Evolutionary conservation across 2,888 invertebrate species (phyloP), one percentile per base, ranked within the genome.

Genomic region (Drosophila mimetica): DNA sequence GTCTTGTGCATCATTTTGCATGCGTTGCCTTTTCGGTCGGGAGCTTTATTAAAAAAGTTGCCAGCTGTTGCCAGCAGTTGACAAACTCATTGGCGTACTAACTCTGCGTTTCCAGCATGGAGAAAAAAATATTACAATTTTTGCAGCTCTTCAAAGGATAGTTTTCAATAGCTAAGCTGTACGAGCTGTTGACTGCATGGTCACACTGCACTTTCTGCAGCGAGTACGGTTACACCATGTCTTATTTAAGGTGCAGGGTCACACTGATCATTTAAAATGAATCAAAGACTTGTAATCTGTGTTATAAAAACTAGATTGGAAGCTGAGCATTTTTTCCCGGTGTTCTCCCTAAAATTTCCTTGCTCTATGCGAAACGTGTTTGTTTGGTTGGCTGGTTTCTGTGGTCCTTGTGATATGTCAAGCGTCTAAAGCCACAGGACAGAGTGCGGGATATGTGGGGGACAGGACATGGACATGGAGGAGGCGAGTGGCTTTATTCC

Each of bases 31-130:
- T 51, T 64, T 64, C 36, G 65, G 42, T 64, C 1, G 30, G 44
- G 32, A 65, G 76, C 72, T 87, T 84, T 86, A 86, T 86, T 86
- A 88, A 87, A 85, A 87, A 87, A 87, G 82, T 88, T 89, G 81
- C 81, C 82, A 59, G 59, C 69, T 58, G 58, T 70, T 70, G 55
- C 71, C 73, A 50, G 48, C 58, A 83, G 83, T 85, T 86, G 86
- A 88, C 86, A 87, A 76, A 79, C 87, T 84, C 77, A 85, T 78
- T 67, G 70, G 57, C 48, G 47, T 36, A 30, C 48, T 39, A 30
- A 32, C 48, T 37, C 51, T 66, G 8, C 44, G 44, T 44, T 28
- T 44, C 2, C 14, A 11, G 44, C 44, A 44, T 5, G 11, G 9
- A 9, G 25, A 14, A 25, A 39, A 39, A 44, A 25, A 25, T 44